Evolutionary conservation across 2,888 invertebrate species (phyloP).

Genomic region (Kryphioiulus occultus): DNA sequence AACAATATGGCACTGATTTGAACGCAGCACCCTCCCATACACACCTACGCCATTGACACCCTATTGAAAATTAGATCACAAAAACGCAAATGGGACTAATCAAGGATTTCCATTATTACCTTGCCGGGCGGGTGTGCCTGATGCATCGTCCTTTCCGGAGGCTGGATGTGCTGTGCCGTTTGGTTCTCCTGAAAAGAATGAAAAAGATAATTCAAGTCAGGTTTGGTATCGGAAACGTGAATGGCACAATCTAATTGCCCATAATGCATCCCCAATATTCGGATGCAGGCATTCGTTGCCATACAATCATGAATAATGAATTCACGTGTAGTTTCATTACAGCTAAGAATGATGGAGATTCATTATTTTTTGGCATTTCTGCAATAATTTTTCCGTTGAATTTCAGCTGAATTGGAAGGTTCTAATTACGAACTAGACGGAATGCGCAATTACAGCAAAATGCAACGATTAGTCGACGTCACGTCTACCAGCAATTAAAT

Average conservation of each 20-base stretch:
- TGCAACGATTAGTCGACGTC: too few relatives aligned
- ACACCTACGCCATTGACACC: background rate
- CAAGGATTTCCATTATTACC: constrained; percentile 23
- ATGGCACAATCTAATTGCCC: background rate
- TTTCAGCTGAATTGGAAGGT: background rate
- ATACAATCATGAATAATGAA: background rate
- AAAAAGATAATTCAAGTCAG: background rate
- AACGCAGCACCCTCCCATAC: background rate
- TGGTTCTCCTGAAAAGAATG: background rate
- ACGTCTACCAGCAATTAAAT: too few relatives aligned
- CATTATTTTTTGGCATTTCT: too few relatives aligned
- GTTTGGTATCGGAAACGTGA: background rate
- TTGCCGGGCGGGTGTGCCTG: constrained; percentile 11
- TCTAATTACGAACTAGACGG: background rate
- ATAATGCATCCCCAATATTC: too few relatives aligned
- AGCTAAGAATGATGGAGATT: background rate
- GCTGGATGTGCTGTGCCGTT: background rate
- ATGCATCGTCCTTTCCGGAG: constrained; percentile 4
- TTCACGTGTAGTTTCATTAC: background rate
- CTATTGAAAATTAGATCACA: background rate
- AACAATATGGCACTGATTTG: background rate
- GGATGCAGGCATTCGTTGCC: too few relatives aligned
- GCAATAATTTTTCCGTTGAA: background rate
- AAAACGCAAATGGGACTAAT: constrained; percentile 14
- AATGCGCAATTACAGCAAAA: background rate